Evolutionary conservation across 2,888 invertebrate species (phyloP).

Genomic region (Sympetrum striolatum): DNA sequence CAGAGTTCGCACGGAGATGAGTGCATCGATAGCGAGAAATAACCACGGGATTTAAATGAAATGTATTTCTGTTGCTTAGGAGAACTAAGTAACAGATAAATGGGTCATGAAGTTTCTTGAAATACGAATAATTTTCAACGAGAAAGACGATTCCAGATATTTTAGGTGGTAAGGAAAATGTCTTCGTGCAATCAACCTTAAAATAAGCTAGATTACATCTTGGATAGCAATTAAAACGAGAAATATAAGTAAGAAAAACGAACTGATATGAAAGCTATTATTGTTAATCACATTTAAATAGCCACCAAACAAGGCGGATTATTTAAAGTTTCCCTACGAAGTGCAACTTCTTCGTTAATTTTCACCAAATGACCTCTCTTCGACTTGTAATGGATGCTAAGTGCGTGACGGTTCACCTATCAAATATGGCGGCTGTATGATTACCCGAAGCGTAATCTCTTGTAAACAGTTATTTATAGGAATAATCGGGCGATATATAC

Average conservation of each 20-base stretch:
- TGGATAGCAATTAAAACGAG: too few species aligned
- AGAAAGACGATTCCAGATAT: too few species aligned
- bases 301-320: too few species aligned
- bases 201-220: too few species aligned
- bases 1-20: neutral
- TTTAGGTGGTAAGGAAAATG: too few species aligned
- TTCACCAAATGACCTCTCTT: slow-evolving; percentile 14
- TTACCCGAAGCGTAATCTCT: slow-evolving; percentile 16
- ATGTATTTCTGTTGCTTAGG: too few species aligned
- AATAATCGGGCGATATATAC: neutral
- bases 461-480: neutral
- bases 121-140: too few species aligned
- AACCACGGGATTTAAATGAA: neutral
- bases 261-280: too few species aligned
- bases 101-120: neutral
- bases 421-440: slow-evolving; percentile 13
- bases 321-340: too few species aligned
- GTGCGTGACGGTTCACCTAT: slow-evolving; percentile 33
- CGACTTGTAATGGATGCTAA: slow-evolving; percentile 14
- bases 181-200: too few species aligned
- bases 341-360: neutral
- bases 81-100: neutral
- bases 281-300: too few species aligned
- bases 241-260: too few species aligned
- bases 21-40: neutral